A percentile compares a stretch with the other conserved stretches of the same genome.
These are phyloP conservation scores for Engystomops pustulosus DNA, from an alignment of 2,113 vertebrate genomes.

Conservation along the genomic window DNA sequence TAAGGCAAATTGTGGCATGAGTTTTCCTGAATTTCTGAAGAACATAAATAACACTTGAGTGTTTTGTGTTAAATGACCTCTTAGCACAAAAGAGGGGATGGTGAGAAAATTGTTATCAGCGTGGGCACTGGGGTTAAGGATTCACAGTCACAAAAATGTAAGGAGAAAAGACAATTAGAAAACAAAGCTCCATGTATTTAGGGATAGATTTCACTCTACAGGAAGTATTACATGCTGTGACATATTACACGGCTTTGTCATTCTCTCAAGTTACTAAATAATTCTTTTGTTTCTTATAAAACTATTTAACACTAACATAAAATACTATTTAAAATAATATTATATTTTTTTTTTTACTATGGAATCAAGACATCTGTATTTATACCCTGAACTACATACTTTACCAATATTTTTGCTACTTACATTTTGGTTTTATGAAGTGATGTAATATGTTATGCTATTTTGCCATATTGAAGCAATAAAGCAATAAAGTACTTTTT, in stretches of 20 bases:
- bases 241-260: slow-evolving; percentile 10
- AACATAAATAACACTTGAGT: slow-evolving; percentile 37
- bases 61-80: slow-evolving; percentile 23
- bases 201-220: slow-evolving; percentile 19
- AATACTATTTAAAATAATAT: no score
- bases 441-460: no score
- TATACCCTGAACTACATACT: no score
- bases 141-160: background rate
- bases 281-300: background rate
- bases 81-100: background rate
- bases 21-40: background rate
- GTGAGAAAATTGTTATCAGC: slow-evolving; percentile 16
- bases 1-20: slow-evolving; percentile 9
- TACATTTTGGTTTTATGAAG: no score
- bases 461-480: no score
- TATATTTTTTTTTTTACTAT: no score
- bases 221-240: slow-evolving; percentile 11
- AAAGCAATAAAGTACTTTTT: no score
- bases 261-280: background rate
- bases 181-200: background rate
- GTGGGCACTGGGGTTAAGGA: background rate
- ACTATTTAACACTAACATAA: background rate
- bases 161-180: background rate
- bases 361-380: no score
- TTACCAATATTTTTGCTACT: no score